Conservation (phyloP, 2,113 vertebrate genomes). For the Holacanthus passer region DNA sequence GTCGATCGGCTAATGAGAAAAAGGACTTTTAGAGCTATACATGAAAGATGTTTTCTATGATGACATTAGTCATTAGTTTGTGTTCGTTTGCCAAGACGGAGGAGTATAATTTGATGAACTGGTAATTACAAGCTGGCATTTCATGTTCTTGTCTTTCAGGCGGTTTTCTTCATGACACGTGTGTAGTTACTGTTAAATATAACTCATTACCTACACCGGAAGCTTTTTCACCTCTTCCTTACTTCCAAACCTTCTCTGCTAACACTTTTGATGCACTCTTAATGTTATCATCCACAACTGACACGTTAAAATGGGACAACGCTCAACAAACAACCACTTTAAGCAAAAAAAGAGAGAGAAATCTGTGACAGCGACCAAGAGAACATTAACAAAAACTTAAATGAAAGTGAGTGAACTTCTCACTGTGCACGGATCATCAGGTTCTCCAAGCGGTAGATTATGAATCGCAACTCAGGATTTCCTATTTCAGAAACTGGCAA, state of each 20-base stretch:
- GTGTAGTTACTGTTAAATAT: slow-evolving; percentile 2
- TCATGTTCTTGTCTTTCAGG: background rate
- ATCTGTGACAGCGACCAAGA: background rate
- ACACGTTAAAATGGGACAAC: background rate
- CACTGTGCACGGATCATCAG: background rate
- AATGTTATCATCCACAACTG: background rate
- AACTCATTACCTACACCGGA: background rate
- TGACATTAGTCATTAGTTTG: background rate
- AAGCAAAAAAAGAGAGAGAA: background rate
- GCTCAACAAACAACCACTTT: background rate
- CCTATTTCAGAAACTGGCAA: background rate
- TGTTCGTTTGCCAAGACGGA: background rate
- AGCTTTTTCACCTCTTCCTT: background rate
- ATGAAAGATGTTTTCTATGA: background rate
- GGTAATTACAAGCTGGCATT: background rate
- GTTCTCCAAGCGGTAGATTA: background rate
- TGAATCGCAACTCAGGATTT: slow-evolving; percentile 2
- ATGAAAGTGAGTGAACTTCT: background rate
- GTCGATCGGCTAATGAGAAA: background rate
- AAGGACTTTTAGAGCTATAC: background rate
- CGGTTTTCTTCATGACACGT: background rate
- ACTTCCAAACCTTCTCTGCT: too few relatives aligned
- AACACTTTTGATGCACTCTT: background rate
- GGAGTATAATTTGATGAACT: background rate
- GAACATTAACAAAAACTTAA: background rate